Evolutionary conservation across 1,140 invertebrate species (phyloP).

Genomic region (Heterodera schachtii): DNA sequence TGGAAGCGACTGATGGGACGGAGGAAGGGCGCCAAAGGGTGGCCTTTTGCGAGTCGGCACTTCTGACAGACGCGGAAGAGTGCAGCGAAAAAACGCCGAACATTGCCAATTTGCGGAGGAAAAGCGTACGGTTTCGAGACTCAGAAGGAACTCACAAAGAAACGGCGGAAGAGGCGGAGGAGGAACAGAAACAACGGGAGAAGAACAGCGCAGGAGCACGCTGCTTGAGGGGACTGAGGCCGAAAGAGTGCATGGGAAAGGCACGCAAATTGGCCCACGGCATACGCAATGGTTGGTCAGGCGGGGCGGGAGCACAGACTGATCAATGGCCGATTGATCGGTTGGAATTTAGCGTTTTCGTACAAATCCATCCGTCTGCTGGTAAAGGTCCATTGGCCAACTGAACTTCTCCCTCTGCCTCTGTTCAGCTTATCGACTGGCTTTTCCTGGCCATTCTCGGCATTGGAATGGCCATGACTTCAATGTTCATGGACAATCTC

Average conservation of each 20-base stretch:
- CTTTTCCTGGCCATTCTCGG: slow-evolving; percentile 59
- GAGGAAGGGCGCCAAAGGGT: slow-evolving; percentile 33
- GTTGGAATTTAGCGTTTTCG: slow-evolving; percentile 24
- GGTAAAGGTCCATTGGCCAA: slow-evolving; percentile 8
- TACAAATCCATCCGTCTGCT: slow-evolving; percentile 35
- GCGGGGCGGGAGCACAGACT: too few species aligned
- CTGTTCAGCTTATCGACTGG: slow-evolving; percentile 55
- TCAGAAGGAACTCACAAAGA: slow-evolving; percentile 4
- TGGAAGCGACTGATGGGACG: slow-evolving; percentile 41
- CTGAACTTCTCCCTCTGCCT: background rate
- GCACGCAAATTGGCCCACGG: slow-evolving; percentile 1
- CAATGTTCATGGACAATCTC: slow-evolving; percentile 57
- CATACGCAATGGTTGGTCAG: background rate
- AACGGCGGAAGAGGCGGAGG: slow-evolving; percentile 40
- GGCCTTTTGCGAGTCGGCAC: slow-evolving; percentile 6
- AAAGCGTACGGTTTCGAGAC: slow-evolving; percentile 53
- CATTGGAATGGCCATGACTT: slow-evolving; percentile 58
- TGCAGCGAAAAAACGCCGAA: background rate
- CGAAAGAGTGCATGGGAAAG: background rate
- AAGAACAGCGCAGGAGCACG: slow-evolving; percentile 31
- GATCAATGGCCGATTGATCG: too few species aligned
- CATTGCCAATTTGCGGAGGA: slow-evolving; percentile 26
- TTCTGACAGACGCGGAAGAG: background rate
- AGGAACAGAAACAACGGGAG: slow-evolving; percentile 44
- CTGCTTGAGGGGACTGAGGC: background rate